Evolutionary conservation across 2,113 vertebrate genomes (phyloP).

Genomic region (Ahaetulla prasina): DNA sequence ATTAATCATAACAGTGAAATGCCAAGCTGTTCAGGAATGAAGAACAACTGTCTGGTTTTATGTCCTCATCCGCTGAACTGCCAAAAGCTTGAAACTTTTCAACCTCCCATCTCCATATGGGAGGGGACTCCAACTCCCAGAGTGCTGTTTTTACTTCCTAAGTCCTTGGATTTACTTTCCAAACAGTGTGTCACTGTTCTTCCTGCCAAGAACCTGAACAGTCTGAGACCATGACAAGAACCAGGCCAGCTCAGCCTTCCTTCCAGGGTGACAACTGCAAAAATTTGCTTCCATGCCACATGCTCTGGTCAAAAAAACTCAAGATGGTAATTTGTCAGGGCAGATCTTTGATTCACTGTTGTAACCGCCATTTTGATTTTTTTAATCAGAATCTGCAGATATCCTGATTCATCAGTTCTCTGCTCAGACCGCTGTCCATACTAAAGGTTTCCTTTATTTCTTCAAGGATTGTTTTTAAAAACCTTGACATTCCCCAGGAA

Average conservation of each 20-base stretch:
- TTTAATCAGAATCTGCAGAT: neutral
- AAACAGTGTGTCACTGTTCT: neutral
- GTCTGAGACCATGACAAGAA: neutral
- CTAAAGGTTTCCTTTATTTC: neutral
- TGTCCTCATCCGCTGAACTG: neutral
- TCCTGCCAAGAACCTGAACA: neutral
- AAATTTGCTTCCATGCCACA: neutral
- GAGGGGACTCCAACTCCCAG: neutral
- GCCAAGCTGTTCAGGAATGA: neutral
- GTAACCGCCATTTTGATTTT: neutral
- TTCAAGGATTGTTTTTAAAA: neutral
- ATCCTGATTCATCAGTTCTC: no score
- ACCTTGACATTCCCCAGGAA: neutral
- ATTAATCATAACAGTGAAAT: neutral
- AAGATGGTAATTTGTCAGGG: neutral
- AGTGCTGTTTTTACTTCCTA: neutral
- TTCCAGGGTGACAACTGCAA: no score
- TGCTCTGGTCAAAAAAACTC: neutral
- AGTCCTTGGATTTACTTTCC: neutral
- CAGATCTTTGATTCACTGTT: neutral
- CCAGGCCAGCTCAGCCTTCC: neutral
- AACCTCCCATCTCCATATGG: neutral
- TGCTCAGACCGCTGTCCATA: neutral
- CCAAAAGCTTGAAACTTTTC: neutral
- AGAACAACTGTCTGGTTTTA: neutral